Evolutionary conservation across 2,113 vertebrate species (phyloP), one percentile per base, ranked within the genome.

Genomic region (Haplochromis vanheusdeni): DNA sequence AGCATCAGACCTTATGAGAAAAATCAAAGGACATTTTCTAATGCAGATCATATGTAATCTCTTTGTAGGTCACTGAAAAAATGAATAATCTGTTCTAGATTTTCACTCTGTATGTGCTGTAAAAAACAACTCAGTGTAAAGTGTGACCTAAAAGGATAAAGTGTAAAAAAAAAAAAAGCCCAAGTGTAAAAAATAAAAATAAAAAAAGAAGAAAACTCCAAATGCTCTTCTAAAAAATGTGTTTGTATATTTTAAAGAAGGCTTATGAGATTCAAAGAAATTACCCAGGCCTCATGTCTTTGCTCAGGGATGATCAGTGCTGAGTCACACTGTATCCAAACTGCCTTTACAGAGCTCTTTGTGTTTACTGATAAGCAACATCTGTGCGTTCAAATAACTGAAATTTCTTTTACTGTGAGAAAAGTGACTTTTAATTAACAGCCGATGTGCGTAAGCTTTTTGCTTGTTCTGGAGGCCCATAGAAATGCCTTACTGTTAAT

Each of bases 251-350:
- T 85, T 17, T 73, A 73, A 73, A 49, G 33, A 79, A 49, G 12
- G 28, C 9, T 54, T 52, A 13, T 82, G 77, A 80, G 45, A 62
- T 35, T 82, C 49, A 80, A 54, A 82, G 49, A 77, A 51, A 12
- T 80, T 87, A 90, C 89, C 58, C 13, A 28, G 80, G 70, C 75
- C 51, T 23, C 60, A 79, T 92, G 88, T 86, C 5, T 83, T 21
- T 70, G 7, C 45, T 40, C 85, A 81, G 88, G 87, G 87, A 90
- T 58, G 92, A 83, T 87, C 65, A 80, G 79, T 73, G 90, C 93
- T 95, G 95, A 95, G 87, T 96, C 95, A 95, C 73, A 89, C 79
- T 93, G 60, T 83, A 86, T 90, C 92, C 31, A 84, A 86, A 89
- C 86, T 4, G 81, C 85, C 82, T 49, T 90, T 93, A 92, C 91